Percentiles rank a stretch among this genome's conserved stretches.
These are phyloP conservation scores for Sarcophaga rosellei DNA, from an alignment of 2,888 invertebrate species.

Conservation along the genomic window DNA sequence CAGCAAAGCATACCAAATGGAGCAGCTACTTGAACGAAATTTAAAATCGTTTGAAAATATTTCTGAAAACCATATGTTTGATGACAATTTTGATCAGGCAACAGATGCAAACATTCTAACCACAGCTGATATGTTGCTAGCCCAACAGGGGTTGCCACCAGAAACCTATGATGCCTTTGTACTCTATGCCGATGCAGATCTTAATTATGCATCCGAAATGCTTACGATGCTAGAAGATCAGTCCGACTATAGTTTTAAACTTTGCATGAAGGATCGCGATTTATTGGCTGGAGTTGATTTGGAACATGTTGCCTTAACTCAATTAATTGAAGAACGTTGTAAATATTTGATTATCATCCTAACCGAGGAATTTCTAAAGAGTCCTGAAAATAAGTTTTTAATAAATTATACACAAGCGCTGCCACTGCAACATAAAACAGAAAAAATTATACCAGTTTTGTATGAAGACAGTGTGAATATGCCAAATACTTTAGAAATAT, in stretches of 20 bases:
- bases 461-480: constrained; percentile 84
- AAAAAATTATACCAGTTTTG: constrained; percentile 88
- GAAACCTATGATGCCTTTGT: constrained; percentile 91
- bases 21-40: constrained; percentile 68
- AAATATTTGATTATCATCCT: constrained; percentile 89
- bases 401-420: constrained; percentile 91
- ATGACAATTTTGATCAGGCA: constrained; percentile 67
- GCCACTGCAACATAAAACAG: constrained; percentile 85
- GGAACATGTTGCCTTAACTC: constrained; percentile 87
- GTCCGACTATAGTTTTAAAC: constrained; percentile 84
- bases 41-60: constrained; percentile 41
- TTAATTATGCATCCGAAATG: constrained; percentile 86
- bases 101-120: constrained; percentile 78
- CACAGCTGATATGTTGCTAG: constrained; percentile 83
- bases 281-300: constrained; percentile 87
- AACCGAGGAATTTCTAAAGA: constrained; percentile 89
- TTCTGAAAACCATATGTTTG: constrained; percentile 1
- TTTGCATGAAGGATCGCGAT: constrained; percentile 89
- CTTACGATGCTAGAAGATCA: constrained; percentile 85
- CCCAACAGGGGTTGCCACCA: constrained; percentile 81
- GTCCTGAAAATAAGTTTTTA: constrained; percentile 89
- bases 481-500: constrained; percentile 86
- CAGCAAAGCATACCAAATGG: constrained; percentile 71
- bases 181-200: constrained; percentile 88
- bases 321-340: constrained; percentile 89